Percentiles rank a stretch among this genome's conserved stretches.
These are phyloP conservation scores for Synanthedon formicaeformis DNA, from an alignment of 2,888 invertebrate species.

Conservation along the genomic window DNA sequence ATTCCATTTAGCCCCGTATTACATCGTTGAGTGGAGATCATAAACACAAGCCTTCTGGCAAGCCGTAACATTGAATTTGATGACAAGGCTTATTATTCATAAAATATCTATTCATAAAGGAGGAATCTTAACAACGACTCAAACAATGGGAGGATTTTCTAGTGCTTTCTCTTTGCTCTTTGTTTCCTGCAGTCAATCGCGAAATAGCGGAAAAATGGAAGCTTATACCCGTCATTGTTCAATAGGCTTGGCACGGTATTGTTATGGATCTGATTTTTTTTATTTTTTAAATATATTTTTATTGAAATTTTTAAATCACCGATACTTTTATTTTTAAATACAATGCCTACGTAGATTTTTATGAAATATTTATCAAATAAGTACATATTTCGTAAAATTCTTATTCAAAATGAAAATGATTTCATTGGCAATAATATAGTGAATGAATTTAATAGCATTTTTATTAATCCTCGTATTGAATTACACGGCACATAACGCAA, in stretches of 20 bases:
- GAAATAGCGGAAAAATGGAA: conserved; percentile 8
- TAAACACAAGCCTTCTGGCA: conserved; percentile 4
- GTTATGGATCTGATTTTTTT: no score
- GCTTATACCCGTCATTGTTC: background rate
- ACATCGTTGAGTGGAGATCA: background rate
- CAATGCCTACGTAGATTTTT: no score
- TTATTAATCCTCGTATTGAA: no score
- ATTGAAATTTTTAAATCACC: no score
- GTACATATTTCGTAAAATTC: no score
- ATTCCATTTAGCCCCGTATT: conserved; percentile 2
- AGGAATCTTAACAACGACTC: conserved; percentile 1
- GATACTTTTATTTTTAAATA: no score
- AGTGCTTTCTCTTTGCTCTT: conserved; percentile 11
- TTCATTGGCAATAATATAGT: no score
- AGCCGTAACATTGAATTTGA: conserved; percentile 9
- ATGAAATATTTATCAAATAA: no score
- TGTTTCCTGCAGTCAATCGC: conserved; percentile 12
- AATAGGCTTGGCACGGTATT: background rate
- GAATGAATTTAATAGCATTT: no score
- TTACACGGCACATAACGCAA: no score
- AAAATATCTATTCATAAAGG: conserved; percentile 6
- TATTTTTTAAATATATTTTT: no score
- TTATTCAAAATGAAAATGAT: no score
- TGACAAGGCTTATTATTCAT: conserved; percentile 10
- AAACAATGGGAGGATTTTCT: conserved; percentile 17